Percentiles rank a stretch among this genome's conserved stretches.
These are phyloP conservation scores for Coelogynopora nodosa DNA, from an alignment of 2,888 invertebrate species.

Conservation along the genomic window DNA sequence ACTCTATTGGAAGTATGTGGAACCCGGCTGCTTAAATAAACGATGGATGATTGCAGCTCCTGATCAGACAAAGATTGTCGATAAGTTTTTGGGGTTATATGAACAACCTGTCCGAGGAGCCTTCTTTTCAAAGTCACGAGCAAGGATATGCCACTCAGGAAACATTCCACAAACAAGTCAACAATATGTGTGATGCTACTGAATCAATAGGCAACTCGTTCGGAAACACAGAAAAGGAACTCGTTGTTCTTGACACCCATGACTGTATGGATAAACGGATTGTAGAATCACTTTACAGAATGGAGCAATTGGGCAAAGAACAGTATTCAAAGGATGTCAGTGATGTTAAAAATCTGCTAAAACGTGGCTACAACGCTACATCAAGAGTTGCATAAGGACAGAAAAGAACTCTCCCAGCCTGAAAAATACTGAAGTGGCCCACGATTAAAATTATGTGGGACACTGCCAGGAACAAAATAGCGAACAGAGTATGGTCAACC, in stretches of 20 bases:
- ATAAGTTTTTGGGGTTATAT: background rate
- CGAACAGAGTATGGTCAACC: too few species aligned
- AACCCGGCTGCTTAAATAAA: too few species aligned
- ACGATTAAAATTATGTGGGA: too few species aligned
- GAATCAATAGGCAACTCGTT: conserved; percentile 15
- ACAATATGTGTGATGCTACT: background rate
- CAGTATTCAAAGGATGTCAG: conserved; percentile 12
- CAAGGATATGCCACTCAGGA: conserved; percentile 16
- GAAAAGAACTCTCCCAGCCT: too few species aligned
- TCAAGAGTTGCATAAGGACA: too few species aligned
- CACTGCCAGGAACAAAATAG: too few species aligned
- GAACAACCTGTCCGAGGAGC: conserved; percentile 25
- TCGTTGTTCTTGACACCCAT: conserved; percentile 15
- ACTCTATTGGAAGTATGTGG: too few species aligned
- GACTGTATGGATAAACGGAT: background rate
- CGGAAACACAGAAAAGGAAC: background rate
- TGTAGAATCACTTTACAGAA: conserved; percentile 16
- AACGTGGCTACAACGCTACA: too few species aligned
- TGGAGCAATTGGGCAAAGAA: background rate
- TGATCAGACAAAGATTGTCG: conserved; percentile 4
- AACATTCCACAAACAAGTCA: background rate
- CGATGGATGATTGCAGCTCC: too few species aligned
- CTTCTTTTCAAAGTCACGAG: conserved; percentile 22
- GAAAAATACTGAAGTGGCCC: too few species aligned
- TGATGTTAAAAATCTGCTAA: too few species aligned